Percentiles rank a stretch among this genome's conserved stretches.
These are phyloP conservation scores for Luidia sarsii DNA, from an alignment of 53 echinoderm and acorn worm genomes.

Conservation along the genomic window DNA sequence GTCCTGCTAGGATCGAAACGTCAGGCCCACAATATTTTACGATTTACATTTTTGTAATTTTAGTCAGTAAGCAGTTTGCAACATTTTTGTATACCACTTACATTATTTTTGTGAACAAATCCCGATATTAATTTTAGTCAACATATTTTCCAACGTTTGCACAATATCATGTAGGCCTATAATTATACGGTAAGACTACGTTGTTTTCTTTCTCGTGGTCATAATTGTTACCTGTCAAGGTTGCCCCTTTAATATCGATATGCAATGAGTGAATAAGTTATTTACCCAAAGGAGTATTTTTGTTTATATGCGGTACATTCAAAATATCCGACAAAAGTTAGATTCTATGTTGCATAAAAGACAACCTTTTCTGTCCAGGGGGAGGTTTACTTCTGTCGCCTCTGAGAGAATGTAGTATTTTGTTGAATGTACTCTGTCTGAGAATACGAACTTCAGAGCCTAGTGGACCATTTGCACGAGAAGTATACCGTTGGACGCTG, in stretches of 20 bases:
- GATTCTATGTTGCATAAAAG: background rate
- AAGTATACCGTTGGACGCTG: slow-evolving; percentile 6
- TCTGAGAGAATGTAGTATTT: slow-evolving; percentile 1
- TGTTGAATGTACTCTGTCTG: slow-evolving; percentile 1
- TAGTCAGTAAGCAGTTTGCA: too few species aligned
- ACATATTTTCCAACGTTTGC: background rate
- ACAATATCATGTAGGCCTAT: background rate
- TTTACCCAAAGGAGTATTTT: background rate
- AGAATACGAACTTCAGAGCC: slow-evolving; percentile 9
- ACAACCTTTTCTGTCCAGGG: background rate
- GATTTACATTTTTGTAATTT: too few species aligned
- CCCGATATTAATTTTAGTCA: background rate
- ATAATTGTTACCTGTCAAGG: background rate
- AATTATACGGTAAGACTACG: too few species aligned
- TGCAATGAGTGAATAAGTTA: slow-evolving; percentile 24
- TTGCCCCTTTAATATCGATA: slow-evolving; percentile 14
- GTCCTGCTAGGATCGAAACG: too few species aligned
- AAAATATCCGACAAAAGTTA: slow-evolving; percentile 3
- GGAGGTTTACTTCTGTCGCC: background rate
- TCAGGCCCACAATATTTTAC: too few species aligned
- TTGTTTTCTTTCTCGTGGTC: background rate
- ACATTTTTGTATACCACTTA: too few species aligned
- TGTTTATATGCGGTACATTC: slow-evolving; percentile 12
- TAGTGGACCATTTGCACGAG: background rate
- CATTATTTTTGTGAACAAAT: slow-evolving; percentile 34